These are phyloP conservation scores for Drosophila sulfurigaster DNA, from an alignment of 1,140 invertebrate genomes.

Conservation along the genomic window DNA sequence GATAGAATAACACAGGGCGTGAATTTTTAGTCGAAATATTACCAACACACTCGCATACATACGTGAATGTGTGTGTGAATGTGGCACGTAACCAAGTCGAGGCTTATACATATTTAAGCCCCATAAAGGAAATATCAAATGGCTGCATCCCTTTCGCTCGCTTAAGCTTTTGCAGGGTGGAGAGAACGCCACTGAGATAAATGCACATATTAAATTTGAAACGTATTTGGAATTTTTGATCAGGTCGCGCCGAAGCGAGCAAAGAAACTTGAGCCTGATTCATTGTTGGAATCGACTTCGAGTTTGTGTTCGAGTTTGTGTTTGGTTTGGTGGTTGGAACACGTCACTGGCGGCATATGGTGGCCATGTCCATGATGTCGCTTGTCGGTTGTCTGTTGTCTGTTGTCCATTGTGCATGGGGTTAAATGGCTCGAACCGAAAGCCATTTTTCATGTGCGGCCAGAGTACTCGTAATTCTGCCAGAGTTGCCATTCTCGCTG, in stretches of 20 bases:
- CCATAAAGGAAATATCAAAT: constrained; percentile 78
- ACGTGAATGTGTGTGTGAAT: neutral
- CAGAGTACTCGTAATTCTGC: constrained; percentile 20
- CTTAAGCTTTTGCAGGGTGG: neutral
- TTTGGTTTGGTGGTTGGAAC: constrained; percentile 21
- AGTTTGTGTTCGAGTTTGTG: neutral
- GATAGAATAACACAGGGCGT: constrained; percentile 80
- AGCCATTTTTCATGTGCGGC: constrained; percentile 56
- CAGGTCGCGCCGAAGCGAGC: constrained; percentile 45
- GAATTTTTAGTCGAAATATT: constrained; percentile 79
- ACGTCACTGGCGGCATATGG: constrained; percentile 48
- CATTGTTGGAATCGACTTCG: constrained; percentile 10
- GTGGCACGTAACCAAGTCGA: constrained; percentile 58
- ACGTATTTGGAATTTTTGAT: constrained; percentile 84
- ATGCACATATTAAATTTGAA: constrained; percentile 84
- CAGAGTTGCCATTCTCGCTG: constrained; percentile 41
- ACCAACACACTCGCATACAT: constrained; percentile 34
- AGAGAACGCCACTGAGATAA: constrained; percentile 54
- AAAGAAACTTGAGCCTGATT: constrained; percentile 5
- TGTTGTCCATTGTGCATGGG: constrained; percentile 24
- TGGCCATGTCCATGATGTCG: neutral
- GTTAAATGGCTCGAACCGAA: constrained; percentile 48
- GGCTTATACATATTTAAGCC: constrained; percentile 83
- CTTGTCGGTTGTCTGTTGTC: neutral
- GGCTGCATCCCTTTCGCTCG: constrained; percentile 49